phyloP scores from a whole-genome alignment of 2,797 vertebrate species.

The Merluccius polli region DNA sequence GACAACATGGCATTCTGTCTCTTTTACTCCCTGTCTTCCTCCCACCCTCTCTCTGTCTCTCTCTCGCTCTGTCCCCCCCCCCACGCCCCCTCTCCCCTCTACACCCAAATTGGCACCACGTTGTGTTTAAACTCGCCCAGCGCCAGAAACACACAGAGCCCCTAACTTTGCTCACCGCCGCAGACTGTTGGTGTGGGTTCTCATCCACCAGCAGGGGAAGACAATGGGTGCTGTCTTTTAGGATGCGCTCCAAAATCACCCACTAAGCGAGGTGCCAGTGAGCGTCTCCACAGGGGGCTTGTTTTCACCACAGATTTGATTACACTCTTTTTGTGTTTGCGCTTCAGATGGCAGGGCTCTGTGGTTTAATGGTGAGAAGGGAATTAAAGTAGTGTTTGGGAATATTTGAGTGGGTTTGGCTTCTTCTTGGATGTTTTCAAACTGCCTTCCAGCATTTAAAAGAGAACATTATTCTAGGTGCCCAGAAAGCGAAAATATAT shows the following conservation, averaged over 20 bases:
- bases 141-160: constrained; percentile 61
- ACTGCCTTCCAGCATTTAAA: neutral
- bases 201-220: constrained; percentile 14
- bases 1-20: constrained; percentile 57
- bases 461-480: neutral
- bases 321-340: constrained; percentile 53
- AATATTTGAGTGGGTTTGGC: neutral
- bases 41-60: constrained; percentile 5
- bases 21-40: neutral
- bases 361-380: constrained; percentile 3
- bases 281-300: constrained; percentile 45
- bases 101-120: constrained; percentile 39
- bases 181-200: constrained; percentile 62
- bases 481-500: neutral
- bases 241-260: constrained; percentile 57
- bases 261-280: constrained; percentile 67
- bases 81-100: constrained; percentile 14
- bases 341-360: constrained; percentile 40
- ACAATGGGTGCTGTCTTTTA: constrained; percentile 47
- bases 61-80: neutral
- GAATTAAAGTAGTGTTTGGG: neutral
- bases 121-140: constrained; percentile 49
- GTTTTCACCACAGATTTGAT: constrained; percentile 66
- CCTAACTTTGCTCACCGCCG: constrained; percentile 60
- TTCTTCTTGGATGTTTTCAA: neutral